phyloP scores from a whole-genome alignment of 2,888 invertebrate species.

The Plebejus anna region DNA sequence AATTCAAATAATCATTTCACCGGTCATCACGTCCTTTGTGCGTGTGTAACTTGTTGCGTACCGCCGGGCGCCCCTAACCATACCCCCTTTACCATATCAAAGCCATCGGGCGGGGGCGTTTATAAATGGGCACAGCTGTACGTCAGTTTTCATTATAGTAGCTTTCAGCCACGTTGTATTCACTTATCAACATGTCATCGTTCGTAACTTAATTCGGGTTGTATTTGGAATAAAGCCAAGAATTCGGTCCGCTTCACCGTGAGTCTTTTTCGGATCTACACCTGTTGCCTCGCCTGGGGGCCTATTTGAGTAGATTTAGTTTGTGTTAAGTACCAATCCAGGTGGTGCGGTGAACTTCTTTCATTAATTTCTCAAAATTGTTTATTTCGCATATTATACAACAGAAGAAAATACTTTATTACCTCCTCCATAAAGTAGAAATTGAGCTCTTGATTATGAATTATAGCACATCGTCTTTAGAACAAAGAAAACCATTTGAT shows the following conservation, averaged over 20 bases:
- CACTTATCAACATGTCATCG: slow-evolving; percentile 22
- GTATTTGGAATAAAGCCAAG: slow-evolving; percentile 18
- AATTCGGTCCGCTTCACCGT: slow-evolving; percentile 1
- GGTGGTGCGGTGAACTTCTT: not conserved
- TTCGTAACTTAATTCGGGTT: slow-evolving; percentile 5
- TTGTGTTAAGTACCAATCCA: not conserved
- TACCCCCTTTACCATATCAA: slow-evolving; percentile 2
- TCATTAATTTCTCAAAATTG: not conserved
- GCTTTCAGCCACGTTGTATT: not conserved
- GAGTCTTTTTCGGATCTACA: slow-evolving; percentile 12
- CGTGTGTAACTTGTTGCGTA: slow-evolving; percentile 18
- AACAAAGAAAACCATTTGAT: no score
- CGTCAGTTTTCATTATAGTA: slow-evolving; percentile 24
- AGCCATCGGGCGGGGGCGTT: not conserved
- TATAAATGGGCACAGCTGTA: slow-evolving; percentile 13
- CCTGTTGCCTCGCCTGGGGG: slow-evolving; percentile 10
- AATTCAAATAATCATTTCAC: not conserved
- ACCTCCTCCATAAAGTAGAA: no score
- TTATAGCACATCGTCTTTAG: no score
- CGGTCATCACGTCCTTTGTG: not conserved
- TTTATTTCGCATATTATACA: no score
- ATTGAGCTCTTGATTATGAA: no score
- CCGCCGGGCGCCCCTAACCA: not conserved
- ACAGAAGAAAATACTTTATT: no score
- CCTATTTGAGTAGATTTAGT: not conserved